Conservation (phyloP, 2,797 vertebrate species). For the Myotis pilosus region DNA sequence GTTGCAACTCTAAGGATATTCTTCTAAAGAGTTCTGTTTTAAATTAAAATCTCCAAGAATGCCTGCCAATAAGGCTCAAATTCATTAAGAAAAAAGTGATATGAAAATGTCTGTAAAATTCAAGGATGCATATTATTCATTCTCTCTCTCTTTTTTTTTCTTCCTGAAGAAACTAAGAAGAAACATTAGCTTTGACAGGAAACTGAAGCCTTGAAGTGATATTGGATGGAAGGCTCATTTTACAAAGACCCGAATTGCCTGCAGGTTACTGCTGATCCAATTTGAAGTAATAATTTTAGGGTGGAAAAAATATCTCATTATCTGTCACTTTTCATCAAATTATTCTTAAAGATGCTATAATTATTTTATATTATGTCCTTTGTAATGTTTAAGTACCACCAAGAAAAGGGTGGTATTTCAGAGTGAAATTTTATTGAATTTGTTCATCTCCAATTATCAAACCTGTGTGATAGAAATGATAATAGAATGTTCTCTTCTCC, state of each 20-base stretch:
- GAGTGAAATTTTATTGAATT: constrained; percentile 26
- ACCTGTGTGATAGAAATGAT: not conserved
- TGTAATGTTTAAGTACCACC: constrained; percentile 34
- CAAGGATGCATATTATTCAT: not conserved
- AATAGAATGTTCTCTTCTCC: constrained; percentile 15
- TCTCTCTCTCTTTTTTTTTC: not conserved
- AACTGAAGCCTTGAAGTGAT: not conserved
- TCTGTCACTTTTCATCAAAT: constrained; percentile 28
- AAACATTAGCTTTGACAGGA: not conserved
- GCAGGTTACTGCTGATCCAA: constrained; percentile 46
- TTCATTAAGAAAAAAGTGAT: not conserved
- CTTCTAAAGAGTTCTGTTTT: constrained; percentile 1
- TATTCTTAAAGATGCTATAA: constrained; percentile 12
- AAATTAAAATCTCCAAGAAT: constrained; percentile 1
- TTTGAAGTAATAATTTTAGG: constrained; percentile 23
- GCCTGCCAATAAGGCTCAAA: not conserved
- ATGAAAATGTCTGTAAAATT: not conserved
- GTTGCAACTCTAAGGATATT: not conserved
- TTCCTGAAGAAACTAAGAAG: no score
- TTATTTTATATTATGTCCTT: constrained; percentile 46
- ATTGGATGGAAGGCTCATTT: not conserved
- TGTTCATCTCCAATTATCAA: constrained; percentile 47
- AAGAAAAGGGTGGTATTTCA: constrained; percentile 31
- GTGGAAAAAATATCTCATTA: constrained; percentile 35
- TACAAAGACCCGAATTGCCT: constrained; percentile 26